Percentiles rank a stretch among this genome's conserved stretches.
Evolutionary conservation across 2,797 vertebrate species (phyloP).

Genomic region (Acanthurus lineatus): DNA sequence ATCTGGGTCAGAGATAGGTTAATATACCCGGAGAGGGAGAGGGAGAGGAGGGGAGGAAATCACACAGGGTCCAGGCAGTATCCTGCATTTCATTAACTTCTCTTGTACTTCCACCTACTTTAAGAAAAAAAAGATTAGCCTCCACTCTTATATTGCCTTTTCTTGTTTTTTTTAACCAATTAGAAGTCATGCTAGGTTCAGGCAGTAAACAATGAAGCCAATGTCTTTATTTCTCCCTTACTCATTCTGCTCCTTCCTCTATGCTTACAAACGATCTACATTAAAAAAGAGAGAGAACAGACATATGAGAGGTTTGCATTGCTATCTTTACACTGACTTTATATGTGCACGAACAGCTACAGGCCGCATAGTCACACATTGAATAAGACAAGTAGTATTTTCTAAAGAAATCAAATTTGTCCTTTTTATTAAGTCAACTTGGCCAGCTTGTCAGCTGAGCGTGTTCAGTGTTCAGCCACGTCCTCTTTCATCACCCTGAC

Average conservation of each 20-base stretch:
- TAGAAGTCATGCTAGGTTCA: conserved; percentile 1
- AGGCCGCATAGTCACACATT: not conserved
- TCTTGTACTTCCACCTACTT: conserved; percentile 7
- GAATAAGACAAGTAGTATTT: not conserved
- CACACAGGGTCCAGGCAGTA: conserved; percentile 23
- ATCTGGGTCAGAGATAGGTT: conserved; percentile 76
- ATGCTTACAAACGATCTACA: not conserved
- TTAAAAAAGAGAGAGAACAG: not conserved
- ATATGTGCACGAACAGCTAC: not conserved
- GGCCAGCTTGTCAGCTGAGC: not conserved
- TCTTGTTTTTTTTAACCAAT: not conserved
- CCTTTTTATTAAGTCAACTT: not conserved
- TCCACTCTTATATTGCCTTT: not conserved
- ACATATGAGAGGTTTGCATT: not conserved
- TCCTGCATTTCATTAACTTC: conserved; percentile 53
- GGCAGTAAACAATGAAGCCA: not conserved
- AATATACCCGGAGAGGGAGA: conserved; percentile 51
- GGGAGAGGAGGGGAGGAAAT: not conserved
- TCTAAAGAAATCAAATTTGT: not conserved
- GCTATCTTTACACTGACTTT: not conserved
- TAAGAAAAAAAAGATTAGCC: conserved; percentile 1
- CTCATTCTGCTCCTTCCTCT: not conserved
- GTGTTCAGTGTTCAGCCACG: not conserved
- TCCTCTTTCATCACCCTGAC: not conserved
- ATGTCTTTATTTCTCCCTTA: not conserved